Evolutionary conservation across 2,888 invertebrate species (phyloP), one percentile per base, ranked within the genome.

Genomic region (Orchesella flavescens): DNA sequence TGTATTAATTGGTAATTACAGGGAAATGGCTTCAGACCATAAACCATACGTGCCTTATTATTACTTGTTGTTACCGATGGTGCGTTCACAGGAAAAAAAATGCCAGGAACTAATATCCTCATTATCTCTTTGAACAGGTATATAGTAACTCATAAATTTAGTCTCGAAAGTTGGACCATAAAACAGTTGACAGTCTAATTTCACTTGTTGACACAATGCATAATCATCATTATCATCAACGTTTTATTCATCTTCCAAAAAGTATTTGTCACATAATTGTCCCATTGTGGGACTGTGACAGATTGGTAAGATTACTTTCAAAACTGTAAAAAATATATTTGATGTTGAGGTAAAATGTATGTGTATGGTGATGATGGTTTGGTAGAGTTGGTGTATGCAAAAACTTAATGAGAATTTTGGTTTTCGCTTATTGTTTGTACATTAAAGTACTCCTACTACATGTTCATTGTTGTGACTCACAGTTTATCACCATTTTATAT

Each of bases 151-250:
- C 49, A 55, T 49, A 72, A 72, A 72, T 57, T 72, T 19, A 23
- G 23, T 71, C 55, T 24, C 71, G 24, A 46, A 74, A 63, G 63
- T 63, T 63, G 34, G 34, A 72, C 44, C 15, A 59, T 59, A 72
- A 77, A 68, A 71, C 49, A 17, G 78, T 72, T 78, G 78, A 78
- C 78, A 80, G 80, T 59, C 34, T 80, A 80, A 74, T 73, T 74
- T 80, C 80, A 65, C 74, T 80, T 80, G 80, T 80, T 80, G 74
- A 80, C 80, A 80, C 73, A 80, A 80, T 66, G 61, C 73, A 73
- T 55, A 65, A 21, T 53, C 65, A 65, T 65, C 55, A 72, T 72
- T 43, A 44, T 72, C 80, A 57, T 73, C 55, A 61, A n/a, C 34
- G 19, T 44, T 66, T 53, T 34, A 55, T 72, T 71, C 72, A 72